phyloP scores from a whole-genome alignment of 1,140 invertebrate species.

The Mya arenaria region DNA sequence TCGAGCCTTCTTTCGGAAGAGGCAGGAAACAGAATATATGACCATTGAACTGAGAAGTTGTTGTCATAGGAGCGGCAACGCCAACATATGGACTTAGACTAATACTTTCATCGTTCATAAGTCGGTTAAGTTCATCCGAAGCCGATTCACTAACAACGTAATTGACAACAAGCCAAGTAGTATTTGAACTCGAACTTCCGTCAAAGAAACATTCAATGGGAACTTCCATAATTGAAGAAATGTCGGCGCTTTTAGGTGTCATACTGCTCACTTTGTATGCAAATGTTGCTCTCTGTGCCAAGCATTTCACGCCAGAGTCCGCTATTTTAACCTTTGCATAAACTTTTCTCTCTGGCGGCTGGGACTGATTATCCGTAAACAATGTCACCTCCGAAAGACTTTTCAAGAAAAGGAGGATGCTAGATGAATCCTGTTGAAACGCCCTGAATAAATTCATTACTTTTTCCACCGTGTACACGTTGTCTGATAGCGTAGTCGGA shows the following conservation, averaged over 20 bases:
- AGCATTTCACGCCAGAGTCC: too few species aligned
- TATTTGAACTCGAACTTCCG: neutral
- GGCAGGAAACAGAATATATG: constrained; percentile 75
- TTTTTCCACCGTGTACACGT: constrained; percentile 57
- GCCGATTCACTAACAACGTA: constrained; percentile 16
- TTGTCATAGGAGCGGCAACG: constrained; percentile 4
- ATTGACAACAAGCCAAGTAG: constrained; percentile 27
- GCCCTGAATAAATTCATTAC: constrained; percentile 60
- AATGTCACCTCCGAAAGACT: too few species aligned
- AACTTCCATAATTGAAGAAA: too few species aligned
- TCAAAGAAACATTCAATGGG: too few species aligned
- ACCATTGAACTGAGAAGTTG: neutral
- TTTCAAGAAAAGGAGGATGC: constrained; percentile 65
- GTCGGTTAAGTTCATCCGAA: constrained; percentile 17
- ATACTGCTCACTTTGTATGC: too few species aligned
- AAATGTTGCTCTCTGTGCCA: too few species aligned
- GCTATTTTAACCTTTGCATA: too few species aligned
- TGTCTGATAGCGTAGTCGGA: constrained; percentile 52
- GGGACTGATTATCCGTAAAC: too few species aligned
- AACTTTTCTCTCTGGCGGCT: too few species aligned
- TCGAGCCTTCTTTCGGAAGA: constrained; percentile 61
- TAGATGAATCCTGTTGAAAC: constrained; percentile 57
- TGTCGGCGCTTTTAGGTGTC: too few species aligned
- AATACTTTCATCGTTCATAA: constrained; percentile 9
- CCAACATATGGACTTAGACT: constrained; percentile 42